Evolutionary conservation across 1,140 invertebrate genomes (phyloP).

Genomic region (Cydia fagiglandana): DNA sequence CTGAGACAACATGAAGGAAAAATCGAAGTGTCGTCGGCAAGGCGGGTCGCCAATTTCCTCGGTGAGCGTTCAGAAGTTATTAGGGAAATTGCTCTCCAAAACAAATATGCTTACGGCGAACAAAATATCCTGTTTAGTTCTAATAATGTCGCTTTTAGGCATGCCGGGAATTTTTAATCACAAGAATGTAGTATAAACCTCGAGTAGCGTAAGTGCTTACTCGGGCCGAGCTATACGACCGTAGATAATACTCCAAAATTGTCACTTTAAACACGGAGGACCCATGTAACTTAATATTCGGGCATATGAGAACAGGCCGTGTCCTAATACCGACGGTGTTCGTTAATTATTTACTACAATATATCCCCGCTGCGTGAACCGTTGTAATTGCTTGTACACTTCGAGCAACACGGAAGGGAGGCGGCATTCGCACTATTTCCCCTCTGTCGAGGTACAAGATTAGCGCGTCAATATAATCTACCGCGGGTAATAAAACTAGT

Average conservation of each 20-base stretch:
- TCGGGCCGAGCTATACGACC: conserved; percentile 30
- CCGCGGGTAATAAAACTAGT: too few relatives aligned
- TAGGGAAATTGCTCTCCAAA: conserved; percentile 50
- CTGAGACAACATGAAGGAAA: conserved; percentile 43
- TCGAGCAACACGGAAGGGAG: too few relatives aligned
- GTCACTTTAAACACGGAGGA: conserved; percentile 49
- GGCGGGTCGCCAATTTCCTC: conserved; percentile 49
- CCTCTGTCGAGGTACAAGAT: too few relatives aligned
- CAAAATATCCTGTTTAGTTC: conserved; percentile 41
- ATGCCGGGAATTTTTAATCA: conserved; percentile 43
- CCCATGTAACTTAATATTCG: conserved; percentile 32
- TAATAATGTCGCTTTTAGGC: conserved; percentile 36
- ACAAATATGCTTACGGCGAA: conserved; percentile 40
- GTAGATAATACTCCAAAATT: conserved; percentile 44
- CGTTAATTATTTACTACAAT: conserved; percentile 58
- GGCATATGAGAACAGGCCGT: conserved; percentile 37
- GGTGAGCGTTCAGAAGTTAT: conserved; percentile 46
- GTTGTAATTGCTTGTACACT: conserved; percentile 50
- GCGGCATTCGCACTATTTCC: too few relatives aligned
- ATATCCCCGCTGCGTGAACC: conserved; percentile 42
- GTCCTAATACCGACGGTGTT: conserved; percentile 48
- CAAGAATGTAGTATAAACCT: conserved; percentile 36
- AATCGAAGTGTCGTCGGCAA: conserved; percentile 44
- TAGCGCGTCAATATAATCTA: too few relatives aligned
- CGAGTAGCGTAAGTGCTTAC: conserved; percentile 25